Base-by-base conservation (phyloP, 2,797 vertebrate species). In the Sebastolobus alascanus region DNA sequence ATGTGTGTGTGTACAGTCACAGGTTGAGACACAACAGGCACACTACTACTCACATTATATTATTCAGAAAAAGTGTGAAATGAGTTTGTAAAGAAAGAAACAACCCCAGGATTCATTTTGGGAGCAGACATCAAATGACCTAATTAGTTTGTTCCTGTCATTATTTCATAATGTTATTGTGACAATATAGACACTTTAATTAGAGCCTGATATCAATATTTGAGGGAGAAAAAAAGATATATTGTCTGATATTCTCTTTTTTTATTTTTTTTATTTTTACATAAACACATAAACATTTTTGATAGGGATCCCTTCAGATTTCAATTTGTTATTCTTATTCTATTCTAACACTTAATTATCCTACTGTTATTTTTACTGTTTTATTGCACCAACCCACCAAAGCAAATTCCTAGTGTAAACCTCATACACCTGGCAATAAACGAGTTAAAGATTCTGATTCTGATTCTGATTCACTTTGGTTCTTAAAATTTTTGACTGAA, bases 1-100 rank as follows among this genome's bases (percentile, higher is more conserved):
- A 90, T 54, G 79, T 89, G 91, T 27, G 50, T 13, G 65, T 20
- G 43, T 68, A 8, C 33, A 35, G 10, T 3, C 43, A 31, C 10
- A 31, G 65, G 25, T 31, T 31, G 16, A 31, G 5, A 52, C 16
- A 54, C n/a, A 6, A 33, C 67, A 56, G 27, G 16, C 11, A 22
- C 59, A 38, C 59, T 22, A 40, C 63, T 13, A 25, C 27, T 18
- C 35, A 65, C 18, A 0, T 16, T 61, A 0, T 61, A 18, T 33
- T 60, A 20, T 35, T 0, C 11, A 20, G 13, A 50, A 16, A n/a
- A 46, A 43, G 12, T 31, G 14, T 35, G 1, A 10, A 25, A 11
- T 29, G 38, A 63, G 43, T 46, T 46, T 60, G 12, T 33, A 2
- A 54, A 29, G 35, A 11, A 27, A 59, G 29, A 60, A 60, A 60